These are phyloP conservation scores for Oreonectes daqikongensis DNA, from an alignment of 2,797 vertebrate species.

Conservation along the genomic window DNA sequence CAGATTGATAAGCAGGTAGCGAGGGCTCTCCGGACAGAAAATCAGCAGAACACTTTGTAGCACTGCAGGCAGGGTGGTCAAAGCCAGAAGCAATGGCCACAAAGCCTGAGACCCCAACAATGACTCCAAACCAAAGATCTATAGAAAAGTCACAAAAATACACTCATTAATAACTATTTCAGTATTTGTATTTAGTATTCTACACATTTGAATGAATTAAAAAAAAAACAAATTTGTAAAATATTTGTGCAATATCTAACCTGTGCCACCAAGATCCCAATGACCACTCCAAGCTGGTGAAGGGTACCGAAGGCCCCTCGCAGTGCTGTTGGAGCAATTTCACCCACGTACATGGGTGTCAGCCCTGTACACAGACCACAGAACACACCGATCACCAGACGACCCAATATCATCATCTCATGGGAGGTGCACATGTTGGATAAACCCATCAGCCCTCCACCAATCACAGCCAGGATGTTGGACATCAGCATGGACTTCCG, in stretches of 20 bases:
- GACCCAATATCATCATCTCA: constrained; percentile 89
- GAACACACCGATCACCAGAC: constrained; percentile 87
- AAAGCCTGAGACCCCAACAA: constrained; percentile 80
- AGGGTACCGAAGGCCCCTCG: constrained; percentile 93
- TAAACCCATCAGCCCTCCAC: constrained; percentile 86
- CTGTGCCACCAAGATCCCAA: constrained; percentile 94
- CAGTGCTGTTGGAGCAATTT: constrained; percentile 85
- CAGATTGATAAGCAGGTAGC: constrained; percentile 86
- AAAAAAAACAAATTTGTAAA: too few species aligned
- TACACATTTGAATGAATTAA: not conserved
- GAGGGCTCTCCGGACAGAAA: constrained; percentile 89
- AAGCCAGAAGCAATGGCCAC: constrained; percentile 85
- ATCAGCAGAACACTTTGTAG: constrained; percentile 80
- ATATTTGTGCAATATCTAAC: constrained; percentile 69
- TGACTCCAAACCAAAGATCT: constrained; percentile 85
- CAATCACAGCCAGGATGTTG: constrained; percentile 81
- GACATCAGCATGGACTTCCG: constrained; percentile 89
- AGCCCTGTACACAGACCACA: constrained; percentile 91
- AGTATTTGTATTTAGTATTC: not conserved
- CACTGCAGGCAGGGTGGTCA: constrained; percentile 81
- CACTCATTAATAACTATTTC: too few species aligned
- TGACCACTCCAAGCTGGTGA: constrained; percentile 92
- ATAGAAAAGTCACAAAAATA: constrained; percentile 18
- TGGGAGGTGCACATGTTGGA: constrained; percentile 72
- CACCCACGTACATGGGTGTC: constrained; percentile 94